phyloP scores from a whole-genome alignment of 2,113 vertebrate species.

The Colinus virginianus region DNA sequence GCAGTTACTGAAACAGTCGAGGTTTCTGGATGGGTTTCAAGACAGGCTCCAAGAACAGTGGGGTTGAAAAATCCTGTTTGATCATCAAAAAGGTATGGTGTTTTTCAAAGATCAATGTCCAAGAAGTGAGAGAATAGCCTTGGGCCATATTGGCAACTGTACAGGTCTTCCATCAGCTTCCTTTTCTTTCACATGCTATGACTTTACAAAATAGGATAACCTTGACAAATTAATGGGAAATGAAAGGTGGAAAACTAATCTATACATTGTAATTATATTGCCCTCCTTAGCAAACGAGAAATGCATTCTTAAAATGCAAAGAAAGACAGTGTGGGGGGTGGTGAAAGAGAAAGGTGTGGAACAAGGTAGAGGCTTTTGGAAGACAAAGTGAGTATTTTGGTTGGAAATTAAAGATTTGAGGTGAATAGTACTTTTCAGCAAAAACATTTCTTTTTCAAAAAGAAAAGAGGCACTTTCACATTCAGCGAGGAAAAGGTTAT shows the following conservation, averaged over 20 bases:
- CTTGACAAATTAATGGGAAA: not conserved
- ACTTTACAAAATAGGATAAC: not conserved
- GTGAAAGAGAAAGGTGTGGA: not conserved
- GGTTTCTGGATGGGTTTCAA: slow-evolving; percentile 6
- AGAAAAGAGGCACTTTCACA: not conserved
- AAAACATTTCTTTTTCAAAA: not conserved
- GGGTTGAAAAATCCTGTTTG: not conserved
- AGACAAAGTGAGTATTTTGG: not conserved
- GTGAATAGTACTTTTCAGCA: not conserved
- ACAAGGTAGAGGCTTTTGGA: not conserved
- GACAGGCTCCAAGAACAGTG: not conserved
- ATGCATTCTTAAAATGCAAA: not conserved
- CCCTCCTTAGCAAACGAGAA: not conserved
- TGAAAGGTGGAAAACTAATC: not conserved
- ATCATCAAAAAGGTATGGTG: not conserved
- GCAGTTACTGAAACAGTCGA: not conserved
- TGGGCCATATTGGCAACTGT: not conserved
- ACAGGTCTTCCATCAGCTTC: not conserved
- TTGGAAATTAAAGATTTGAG: not conserved
- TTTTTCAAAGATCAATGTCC: not conserved
- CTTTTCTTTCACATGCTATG: not conserved
- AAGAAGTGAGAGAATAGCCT: not conserved
- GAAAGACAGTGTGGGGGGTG: not conserved
- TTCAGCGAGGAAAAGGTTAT: not conserved
- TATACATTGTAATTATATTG: not conserved